Conservation (phyloP, 2,888 invertebrate genomes). For the Abrostola tripartita region DNA sequence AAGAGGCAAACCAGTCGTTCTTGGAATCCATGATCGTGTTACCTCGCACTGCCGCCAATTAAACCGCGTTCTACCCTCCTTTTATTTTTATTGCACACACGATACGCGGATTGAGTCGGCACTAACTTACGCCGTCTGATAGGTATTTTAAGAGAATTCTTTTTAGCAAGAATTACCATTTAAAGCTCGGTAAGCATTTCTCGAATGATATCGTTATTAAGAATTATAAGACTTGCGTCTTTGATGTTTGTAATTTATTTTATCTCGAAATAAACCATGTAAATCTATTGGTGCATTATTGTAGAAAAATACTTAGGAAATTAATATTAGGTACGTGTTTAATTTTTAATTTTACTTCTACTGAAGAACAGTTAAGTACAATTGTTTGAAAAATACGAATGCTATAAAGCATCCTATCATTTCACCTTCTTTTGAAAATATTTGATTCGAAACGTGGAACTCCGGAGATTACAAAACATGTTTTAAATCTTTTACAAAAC, state of each 20-base stretch:
- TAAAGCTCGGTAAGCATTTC: constrained; percentile 24
- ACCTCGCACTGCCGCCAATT: constrained; percentile 73
- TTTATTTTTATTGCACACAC: constrained; percentile 71
- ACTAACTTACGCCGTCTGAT: constrained; percentile 52
- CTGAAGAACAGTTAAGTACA: too few relatives aligned
- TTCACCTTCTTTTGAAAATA: constrained; percentile 8
- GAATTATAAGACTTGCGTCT: constrained; percentile 19
- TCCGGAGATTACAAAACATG: constrained; percentile 55
- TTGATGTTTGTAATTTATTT: neutral
- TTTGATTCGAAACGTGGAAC: constrained; percentile 30
- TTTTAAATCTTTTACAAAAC: constrained; percentile 60
- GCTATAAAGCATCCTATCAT: constrained; percentile 2
- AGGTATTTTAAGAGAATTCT: constrained; percentile 54
- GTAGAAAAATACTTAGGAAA: too few relatives aligned
- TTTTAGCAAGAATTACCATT: constrained; percentile 44
- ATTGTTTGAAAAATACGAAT: too few relatives aligned
- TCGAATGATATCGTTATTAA: constrained; percentile 33
- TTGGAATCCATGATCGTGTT: constrained; percentile 66
- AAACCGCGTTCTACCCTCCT: constrained; percentile 65
- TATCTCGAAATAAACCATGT: neutral
- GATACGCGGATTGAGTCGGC: constrained; percentile 64
- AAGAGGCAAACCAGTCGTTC: constrained; percentile 56
- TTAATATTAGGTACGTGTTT: too few relatives aligned
- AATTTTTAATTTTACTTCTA: too few relatives aligned
- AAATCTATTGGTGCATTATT: too few relatives aligned